Base-by-base conservation (phyloP, 2,888 invertebrate genomes). In the Mesorhabditis spiculigera region DNA sequence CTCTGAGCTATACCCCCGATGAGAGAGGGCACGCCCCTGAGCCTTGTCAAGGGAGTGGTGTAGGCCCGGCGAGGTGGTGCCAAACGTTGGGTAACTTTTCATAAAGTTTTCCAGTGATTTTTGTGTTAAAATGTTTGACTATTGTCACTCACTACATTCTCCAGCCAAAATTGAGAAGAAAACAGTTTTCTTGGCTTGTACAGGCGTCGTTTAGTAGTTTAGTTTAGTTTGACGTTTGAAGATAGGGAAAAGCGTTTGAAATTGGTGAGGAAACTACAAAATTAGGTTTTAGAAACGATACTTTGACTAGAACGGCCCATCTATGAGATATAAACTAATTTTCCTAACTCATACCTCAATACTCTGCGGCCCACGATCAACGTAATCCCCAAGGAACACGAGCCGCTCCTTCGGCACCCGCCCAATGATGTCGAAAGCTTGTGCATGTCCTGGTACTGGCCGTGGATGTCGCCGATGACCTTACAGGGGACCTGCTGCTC, bases 341-440 rank as follows among this genome's bases (percentile, higher is more conserved):
- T 28, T 1, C 28, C 28, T 28, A 28, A 28, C 28, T 28, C 28
- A 28, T 28, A 74, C 75, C 69, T 82, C 82, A 68, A 80, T 75
- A 68, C 80, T 79, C 65, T 80, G 79, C 67, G 82, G 82, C 67
- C 82, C 82, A 43, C 82, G 75, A 68, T 82, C 82, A 2, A 82
- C 80, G 64, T 82, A 82, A 71, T 82, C 82, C 6, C 82, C 82
- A 43, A 82, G 70, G 69, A 81, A 81, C 68, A 81, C 70, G 67
- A 78, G 69, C 43, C 71, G 71, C 71, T 81, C 80, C 67, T 78
- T 69, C n/a, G 81, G 81, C 45, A 81, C 81, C 16, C 81, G 76
- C 4, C 81, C 81, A 58, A 80, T 81, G 67, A 81, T 44, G 70
- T 81, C 81, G 72, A 81, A 42, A 81, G 74, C 67, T 74, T 72